A percentile compares a stretch with the other conserved stretches of the same genome.
phyloP scores from a whole-genome alignment of 2,113 vertebrate species.

The Aythya baeri region DNA sequence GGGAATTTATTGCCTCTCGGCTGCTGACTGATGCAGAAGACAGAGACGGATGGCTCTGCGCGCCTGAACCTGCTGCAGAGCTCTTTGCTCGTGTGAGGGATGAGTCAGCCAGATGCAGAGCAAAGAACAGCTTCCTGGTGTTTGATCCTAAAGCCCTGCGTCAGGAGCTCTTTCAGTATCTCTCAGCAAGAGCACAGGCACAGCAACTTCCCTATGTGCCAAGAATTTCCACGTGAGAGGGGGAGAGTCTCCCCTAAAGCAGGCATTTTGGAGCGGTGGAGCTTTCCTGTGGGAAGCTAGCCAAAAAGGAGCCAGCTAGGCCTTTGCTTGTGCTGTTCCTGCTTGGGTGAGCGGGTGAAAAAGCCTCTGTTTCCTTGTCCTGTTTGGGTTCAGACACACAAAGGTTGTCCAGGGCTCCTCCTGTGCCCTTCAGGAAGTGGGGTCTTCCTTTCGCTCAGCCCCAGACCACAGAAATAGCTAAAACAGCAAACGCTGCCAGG shows the following conservation, averaged over 20 bases:
- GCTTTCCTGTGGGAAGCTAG: neutral
- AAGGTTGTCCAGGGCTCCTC: neutral
- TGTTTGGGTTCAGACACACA: neutral
- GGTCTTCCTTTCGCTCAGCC: neutral
- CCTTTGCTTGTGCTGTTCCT: neutral
- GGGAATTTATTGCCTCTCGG: neutral
- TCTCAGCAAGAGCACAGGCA: neutral
- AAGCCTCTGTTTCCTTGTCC: neutral
- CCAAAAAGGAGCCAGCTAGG: neutral
- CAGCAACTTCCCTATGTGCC: neutral
- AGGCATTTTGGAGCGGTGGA: neutral
- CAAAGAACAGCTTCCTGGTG: neutral
- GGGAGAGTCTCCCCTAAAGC: neutral
- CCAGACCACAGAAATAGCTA: neutral
- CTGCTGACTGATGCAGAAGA: neutral
- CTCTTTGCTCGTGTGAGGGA: neutral
- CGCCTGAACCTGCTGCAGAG: rapidly evolving
- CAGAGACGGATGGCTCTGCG: neutral
- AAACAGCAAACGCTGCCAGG: neutral
- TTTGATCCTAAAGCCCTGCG: neutral
- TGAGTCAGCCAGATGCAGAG: neutral
- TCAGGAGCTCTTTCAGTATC: neutral
- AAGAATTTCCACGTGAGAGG: neutral
- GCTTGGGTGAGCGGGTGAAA: neutral
- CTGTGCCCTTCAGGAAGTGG: neutral